Percentiles rank a stretch among this genome's conserved stretches.
Conservation (phyloP, 2,797 vertebrate species). For the Florisuga fusca region DNA sequence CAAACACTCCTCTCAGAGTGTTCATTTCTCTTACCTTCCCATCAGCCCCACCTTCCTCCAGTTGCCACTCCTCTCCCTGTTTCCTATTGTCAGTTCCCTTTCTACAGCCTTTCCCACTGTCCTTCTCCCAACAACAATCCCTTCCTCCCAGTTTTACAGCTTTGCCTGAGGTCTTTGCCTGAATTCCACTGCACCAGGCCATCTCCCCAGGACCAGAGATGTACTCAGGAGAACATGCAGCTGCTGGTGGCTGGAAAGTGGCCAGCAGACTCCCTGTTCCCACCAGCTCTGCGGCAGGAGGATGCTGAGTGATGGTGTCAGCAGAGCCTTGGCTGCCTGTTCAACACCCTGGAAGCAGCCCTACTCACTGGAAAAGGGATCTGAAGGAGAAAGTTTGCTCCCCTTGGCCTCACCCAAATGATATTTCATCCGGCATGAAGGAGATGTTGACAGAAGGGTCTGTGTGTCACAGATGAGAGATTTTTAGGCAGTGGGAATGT, state of each 20-base stretch:
- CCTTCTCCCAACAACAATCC: background rate
- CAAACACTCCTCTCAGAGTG: background rate
- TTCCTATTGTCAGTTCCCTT: background rate
- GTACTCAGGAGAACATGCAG: background rate
- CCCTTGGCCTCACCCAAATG: background rate
- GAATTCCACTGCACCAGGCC: background rate
- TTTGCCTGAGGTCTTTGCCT: background rate
- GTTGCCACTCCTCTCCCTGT: background rate
- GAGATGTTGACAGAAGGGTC: conserved; percentile 13
- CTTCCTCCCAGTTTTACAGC: background rate
- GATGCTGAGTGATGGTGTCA: conserved; percentile 16
- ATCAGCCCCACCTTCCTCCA: background rate
- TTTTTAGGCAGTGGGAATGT: background rate
- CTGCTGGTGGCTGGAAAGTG: background rate
- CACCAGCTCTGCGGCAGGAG: background rate
- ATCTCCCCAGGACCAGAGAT: background rate
- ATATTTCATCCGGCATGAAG: background rate
- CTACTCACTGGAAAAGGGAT: background rate
- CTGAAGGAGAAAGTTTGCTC: conserved; percentile 1
- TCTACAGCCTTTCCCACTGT: background rate
- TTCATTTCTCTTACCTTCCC: background rate
- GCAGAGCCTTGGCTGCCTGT: background rate
- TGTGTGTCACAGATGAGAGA: background rate
- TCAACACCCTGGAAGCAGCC: background rate
- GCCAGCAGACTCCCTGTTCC: background rate